Evolutionary conservation across 2,888 invertebrate genomes (phyloP).

Genomic region (Drosophila cognata): DNA sequence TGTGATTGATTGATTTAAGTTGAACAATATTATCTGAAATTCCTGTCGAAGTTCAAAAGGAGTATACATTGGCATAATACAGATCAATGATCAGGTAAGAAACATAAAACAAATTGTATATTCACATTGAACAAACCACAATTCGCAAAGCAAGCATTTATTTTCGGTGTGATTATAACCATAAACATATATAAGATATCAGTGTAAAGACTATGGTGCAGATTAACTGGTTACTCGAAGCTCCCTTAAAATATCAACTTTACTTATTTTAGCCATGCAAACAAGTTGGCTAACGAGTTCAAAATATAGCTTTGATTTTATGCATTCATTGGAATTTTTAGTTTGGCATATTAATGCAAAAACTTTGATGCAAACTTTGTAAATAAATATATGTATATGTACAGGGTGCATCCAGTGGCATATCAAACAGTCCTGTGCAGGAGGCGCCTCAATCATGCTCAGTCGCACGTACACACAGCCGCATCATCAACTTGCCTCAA

Average conservation of each 20-base stretch:
- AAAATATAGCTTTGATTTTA: conserved; percentile 25
- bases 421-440: conserved; percentile 18
- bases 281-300: conserved; percentile 25
- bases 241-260: background rate
- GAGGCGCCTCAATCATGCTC: conserved; percentile 25
- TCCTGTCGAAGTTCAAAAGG: background rate
- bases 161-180: background rate
- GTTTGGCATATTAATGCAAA: conserved; percentile 36
- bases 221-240: background rate
- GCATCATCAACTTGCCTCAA: conserved; percentile 41
- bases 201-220: background rate
- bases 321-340: conserved; percentile 31
- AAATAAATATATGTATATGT: conserved; percentile 8
- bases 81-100: background rate
- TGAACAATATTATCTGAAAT: background rate
- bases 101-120: background rate
- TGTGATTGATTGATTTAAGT: background rate
- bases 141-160: background rate
- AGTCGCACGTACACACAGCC: conserved; percentile 16
- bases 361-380: conserved; percentile 28
- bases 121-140: background rate
- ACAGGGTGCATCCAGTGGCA: background rate
- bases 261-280: conserved; percentile 1
- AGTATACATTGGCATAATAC: background rate
- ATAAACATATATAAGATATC: no score